Evolutionary conservation across 2,888 invertebrate species (phyloP).

Genomic region (Plebejus anna): DNA sequence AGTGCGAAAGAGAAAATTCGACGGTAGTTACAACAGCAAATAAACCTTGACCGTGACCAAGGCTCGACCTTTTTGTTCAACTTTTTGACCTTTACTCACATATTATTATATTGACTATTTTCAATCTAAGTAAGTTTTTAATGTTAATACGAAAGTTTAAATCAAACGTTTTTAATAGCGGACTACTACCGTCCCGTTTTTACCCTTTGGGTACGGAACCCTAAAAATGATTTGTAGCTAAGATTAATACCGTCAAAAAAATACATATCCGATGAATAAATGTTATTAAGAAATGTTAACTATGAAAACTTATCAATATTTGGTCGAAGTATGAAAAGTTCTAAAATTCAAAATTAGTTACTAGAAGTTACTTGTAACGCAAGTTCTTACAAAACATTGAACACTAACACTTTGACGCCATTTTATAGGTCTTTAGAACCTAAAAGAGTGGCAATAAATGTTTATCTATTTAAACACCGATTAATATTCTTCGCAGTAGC

Average conservation of each 20-base stretch:
- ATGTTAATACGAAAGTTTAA: neutral
- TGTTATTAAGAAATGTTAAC: too few relatives aligned
- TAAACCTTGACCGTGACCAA: conserved; percentile 22
- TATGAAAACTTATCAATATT: too few relatives aligned
- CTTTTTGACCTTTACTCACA: neutral
- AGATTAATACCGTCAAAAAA: too few relatives aligned
- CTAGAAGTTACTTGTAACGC: too few relatives aligned
- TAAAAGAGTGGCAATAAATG: neutral
- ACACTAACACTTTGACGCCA: too few relatives aligned
- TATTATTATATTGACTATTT: neutral
- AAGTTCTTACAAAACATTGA: too few relatives aligned
- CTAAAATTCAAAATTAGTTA: too few relatives aligned
- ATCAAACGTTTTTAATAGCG: neutral
- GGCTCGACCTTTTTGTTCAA: conserved; percentile 3
- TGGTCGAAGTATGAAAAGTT: too few relatives aligned
- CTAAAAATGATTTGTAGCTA: too few relatives aligned
- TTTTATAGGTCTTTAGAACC: neutral
- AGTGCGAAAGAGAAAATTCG: neutral
- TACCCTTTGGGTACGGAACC: too few relatives aligned
- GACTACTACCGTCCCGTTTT: neutral
- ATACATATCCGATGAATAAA: too few relatives aligned
- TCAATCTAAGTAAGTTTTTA: neutral
- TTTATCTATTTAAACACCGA: neutral
- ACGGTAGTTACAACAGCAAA: neutral
- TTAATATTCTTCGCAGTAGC: conserved; percentile 2